Conservation (phyloP, 2,888 invertebrate genomes). For the Tenthredo amoena region DNA sequence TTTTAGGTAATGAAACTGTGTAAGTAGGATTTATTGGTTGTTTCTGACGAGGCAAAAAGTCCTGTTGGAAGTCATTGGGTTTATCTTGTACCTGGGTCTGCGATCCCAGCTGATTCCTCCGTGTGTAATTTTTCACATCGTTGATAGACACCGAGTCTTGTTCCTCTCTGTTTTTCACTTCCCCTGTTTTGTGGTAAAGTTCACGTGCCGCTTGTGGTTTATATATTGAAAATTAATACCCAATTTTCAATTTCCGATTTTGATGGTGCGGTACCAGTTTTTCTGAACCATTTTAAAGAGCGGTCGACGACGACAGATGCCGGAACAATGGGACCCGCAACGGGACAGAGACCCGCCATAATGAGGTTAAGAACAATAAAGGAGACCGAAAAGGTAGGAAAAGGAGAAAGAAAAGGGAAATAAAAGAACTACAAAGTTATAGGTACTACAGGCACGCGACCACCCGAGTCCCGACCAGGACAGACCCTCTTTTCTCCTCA, state of each 20-base stretch:
- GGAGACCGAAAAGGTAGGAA: slow-evolving; percentile 41
- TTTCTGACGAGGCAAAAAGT: background rate
- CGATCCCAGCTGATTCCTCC: background rate
- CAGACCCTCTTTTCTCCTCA: background rate
- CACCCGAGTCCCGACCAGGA: slow-evolving; percentile 35
- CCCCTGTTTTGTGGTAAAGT: background rate
- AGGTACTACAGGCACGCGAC: slow-evolving; percentile 58
- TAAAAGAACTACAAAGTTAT: slow-evolving; percentile 25
- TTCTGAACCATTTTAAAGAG: slow-evolving; percentile 58
- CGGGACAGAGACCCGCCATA: slow-evolving; percentile 58
- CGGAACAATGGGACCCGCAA: slow-evolving; percentile 65
- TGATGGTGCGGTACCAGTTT: slow-evolving; percentile 16
- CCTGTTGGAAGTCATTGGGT: background rate
- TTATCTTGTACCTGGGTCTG: background rate
- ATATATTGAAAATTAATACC: slow-evolving; percentile 63
- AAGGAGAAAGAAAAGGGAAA: slow-evolving; percentile 38
- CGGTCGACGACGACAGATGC: slow-evolving; percentile 67
- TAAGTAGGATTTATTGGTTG: background rate
- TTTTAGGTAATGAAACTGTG: background rate
- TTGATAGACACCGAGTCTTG: background rate
- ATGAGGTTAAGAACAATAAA: slow-evolving; percentile 60
- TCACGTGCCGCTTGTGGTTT: slow-evolving; percentile 44
- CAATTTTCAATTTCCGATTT: slow-evolving; percentile 67
- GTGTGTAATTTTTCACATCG: background rate
- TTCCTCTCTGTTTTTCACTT: background rate